These are phyloP conservation scores for Asteroscopus sphinx DNA, from an alignment of 2,888 invertebrate species.

Conservation along the genomic window DNA sequence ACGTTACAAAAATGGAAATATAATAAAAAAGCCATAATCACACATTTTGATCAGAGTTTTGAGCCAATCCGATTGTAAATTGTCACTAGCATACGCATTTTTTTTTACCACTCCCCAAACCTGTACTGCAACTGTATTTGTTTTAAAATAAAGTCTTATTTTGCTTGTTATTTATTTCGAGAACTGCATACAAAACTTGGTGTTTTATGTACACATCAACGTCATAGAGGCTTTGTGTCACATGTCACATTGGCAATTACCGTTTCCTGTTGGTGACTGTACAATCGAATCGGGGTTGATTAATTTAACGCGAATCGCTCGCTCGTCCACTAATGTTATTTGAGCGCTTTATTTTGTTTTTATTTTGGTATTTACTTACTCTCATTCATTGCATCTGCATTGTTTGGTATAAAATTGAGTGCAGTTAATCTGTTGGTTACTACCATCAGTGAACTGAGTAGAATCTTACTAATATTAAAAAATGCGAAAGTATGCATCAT, in stretches of 20 bases:
- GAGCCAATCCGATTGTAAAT: constrained; percentile 49
- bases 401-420: no score
- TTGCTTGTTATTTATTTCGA: not conserved
- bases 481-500: no score
- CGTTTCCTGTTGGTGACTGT: constrained; percentile 55
- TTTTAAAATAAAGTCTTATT: constrained; percentile 10
- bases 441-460: no score
- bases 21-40: constrained; percentile 14
- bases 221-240: constrained; percentile 57
- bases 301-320: constrained; percentile 46
- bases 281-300: constrained; percentile 59
- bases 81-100: constrained; percentile 28
- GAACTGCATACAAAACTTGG: constrained; percentile 11
- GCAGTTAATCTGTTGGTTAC: no score
- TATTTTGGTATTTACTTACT: not conserved
- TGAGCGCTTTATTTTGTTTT: constrained; percentile 1
- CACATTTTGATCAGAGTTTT: constrained; percentile 40
- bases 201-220: constrained; percentile 54
- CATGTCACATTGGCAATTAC: constrained; percentile 66
- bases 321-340: constrained; percentile 24
- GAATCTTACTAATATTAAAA: no score
- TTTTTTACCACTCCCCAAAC: not conserved
- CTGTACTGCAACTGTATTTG: not conserved
- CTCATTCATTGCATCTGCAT: not conserved
- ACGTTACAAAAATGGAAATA: not conserved